These are phyloP conservation scores for Poeciliopsis gracilis DNA, from an alignment of 2,797 vertebrate species.

Conservation along the genomic window DNA sequence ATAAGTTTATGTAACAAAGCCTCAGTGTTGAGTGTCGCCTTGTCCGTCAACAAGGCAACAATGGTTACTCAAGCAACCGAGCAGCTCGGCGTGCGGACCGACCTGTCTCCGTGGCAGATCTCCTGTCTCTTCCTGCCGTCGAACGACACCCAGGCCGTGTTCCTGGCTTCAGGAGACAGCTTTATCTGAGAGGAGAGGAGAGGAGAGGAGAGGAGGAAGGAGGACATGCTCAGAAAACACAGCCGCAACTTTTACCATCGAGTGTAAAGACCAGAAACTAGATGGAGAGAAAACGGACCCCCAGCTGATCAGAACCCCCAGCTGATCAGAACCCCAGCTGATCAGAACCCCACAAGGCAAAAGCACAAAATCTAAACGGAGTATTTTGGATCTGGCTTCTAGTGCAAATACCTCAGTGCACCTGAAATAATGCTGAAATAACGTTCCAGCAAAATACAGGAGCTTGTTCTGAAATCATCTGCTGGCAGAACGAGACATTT, in stretches of 20 bases:
- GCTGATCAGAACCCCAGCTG: too few species aligned
- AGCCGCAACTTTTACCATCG: background rate
- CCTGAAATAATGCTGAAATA: too few species aligned
- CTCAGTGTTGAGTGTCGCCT: conserved; percentile 36
- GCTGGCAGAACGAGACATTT: too few species aligned
- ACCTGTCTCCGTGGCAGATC: conserved; percentile 86
- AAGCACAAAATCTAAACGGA: too few species aligned
- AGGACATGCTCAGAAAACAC: too few species aligned
- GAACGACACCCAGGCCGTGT: conserved; percentile 87
- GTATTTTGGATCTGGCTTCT: too few species aligned
- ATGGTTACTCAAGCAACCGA: background rate
- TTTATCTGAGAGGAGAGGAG: conserved; percentile 71
- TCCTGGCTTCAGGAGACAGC: conserved; percentile 81
- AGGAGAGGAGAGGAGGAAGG: background rate
- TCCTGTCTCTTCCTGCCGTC: conserved; percentile 85
- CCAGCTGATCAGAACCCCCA: background rate
- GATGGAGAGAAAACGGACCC: background rate
- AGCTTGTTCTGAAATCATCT: too few species aligned
- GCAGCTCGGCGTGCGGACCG: conserved; percentile 25
- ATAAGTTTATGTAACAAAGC: conserved; percentile 53
- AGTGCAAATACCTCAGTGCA: too few species aligned
- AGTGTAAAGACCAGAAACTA: background rate
- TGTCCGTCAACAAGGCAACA: background rate
- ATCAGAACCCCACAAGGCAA: background rate
- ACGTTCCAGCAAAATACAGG: too few species aligned